phyloP scores from a whole-genome alignment of 2,797 vertebrate species.

The Enteromius afrohamiltoni region DNA sequence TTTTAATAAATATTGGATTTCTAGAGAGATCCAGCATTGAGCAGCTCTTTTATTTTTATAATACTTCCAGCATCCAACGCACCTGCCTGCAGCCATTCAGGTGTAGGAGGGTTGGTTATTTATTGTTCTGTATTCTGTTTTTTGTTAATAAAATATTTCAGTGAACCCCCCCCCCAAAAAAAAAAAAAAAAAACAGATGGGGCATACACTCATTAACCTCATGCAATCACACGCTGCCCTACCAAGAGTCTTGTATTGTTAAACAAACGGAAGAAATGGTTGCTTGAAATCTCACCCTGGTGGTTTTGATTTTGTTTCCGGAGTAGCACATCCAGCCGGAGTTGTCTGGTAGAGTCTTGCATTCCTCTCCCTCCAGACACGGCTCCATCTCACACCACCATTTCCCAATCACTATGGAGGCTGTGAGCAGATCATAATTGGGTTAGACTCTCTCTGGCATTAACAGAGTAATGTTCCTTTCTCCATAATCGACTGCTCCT shows the following conservation, averaged over 20 bases:
- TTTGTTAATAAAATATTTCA: not conserved
- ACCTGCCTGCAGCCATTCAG: constrained; percentile 2
- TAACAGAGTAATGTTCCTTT: not conserved
- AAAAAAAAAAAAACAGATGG: not conserved
- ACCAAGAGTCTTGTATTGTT: not conserved
- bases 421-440: constrained; percentile 43
- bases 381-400: constrained; percentile 99
- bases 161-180: not conserved
- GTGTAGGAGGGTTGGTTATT: constrained; percentile 2
- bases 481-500: not conserved
- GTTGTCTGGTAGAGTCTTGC: constrained; percentile 98
- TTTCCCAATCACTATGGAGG: constrained; percentile 93
- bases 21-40: not conserved
- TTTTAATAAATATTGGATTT: constrained; percentile 17
- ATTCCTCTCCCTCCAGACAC: constrained; percentile 98
- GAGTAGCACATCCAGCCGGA: constrained; percentile 99
- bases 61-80: not conserved
- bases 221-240: not conserved
- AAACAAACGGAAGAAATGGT: constrained; percentile 1
- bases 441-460: not conserved
- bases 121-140: not conserved
- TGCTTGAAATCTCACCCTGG: constrained; percentile 88
- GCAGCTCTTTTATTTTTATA: not conserved
- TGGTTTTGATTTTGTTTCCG: constrained; percentile 99
- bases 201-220: not conserved